Percentiles rank a stretch among this genome's conserved stretches.
phyloP scores from a whole-genome alignment of 2,888 invertebrate species.

The Leptothorax acervorum region DNA sequence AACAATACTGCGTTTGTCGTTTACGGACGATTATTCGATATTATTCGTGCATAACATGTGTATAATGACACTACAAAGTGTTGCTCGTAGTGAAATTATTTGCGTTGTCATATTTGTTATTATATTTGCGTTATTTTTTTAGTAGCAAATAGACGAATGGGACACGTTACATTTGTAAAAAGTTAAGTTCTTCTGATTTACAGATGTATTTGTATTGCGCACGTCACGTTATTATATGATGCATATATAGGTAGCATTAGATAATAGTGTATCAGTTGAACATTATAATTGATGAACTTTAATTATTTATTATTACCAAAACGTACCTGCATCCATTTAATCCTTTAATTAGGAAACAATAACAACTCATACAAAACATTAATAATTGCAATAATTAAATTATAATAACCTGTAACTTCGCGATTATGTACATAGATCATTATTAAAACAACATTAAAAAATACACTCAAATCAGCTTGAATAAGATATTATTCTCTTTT shows the following conservation, averaged over 20 bases:
- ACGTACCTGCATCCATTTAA: not conserved
- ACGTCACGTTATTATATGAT: not conserved
- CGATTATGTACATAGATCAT: not conserved
- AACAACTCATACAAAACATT: not conserved
- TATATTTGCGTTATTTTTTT: not conserved
- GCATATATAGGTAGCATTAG: not conserved
- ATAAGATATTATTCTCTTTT: not conserved
- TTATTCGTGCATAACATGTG: not conserved
- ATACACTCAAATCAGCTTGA: not conserved
- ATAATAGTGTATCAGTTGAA: conserved; percentile 4
- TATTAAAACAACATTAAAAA: not conserved
- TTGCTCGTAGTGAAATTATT: not conserved
- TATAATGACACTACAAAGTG: not conserved
- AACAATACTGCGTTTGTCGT: not conserved
- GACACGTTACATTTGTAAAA: not conserved
- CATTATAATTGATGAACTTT: not conserved
- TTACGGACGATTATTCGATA: not conserved
- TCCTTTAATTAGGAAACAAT: not conserved
- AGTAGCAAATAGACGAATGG: not conserved
- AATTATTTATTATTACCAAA: conserved; percentile 16
- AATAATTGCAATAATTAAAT: conserved; percentile 4
- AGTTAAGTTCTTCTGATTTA: not conserved
- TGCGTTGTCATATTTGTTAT: not conserved
- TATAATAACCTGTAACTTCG: not conserved
- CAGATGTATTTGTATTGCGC: not conserved